phyloP scores from a whole-genome alignment of 2,888 invertebrate genomes.

The Melipona bicolor region DNA sequence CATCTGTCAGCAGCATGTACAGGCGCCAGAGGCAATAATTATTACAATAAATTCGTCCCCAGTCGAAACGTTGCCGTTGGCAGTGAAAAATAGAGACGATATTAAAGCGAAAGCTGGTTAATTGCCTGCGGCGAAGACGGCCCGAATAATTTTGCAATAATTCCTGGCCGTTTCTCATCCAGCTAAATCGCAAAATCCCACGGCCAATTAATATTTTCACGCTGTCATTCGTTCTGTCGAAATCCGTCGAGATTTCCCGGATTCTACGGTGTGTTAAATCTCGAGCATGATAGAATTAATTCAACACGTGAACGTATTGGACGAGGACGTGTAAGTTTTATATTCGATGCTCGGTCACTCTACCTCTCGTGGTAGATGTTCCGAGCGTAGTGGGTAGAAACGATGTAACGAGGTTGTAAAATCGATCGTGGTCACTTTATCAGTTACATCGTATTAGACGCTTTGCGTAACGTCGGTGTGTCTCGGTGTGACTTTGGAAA shows the following conservation, averaged over 20 bases:
- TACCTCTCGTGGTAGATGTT: no score
- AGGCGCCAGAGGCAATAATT: not conserved
- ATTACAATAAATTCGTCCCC: constrained; percentile 10
- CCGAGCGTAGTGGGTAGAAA: no score
- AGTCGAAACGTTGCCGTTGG: not conserved
- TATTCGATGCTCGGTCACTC: not conserved
- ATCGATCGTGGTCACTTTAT: no score
- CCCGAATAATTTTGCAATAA: constrained; percentile 54
- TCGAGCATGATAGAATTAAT: not conserved
- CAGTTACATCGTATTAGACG: no score
- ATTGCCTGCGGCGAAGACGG: constrained; percentile 32
- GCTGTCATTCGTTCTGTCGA: not conserved
- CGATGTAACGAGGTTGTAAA: no score
- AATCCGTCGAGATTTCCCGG: not conserved
- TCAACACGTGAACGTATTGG: not conserved
- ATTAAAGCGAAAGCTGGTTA: constrained; percentile 14
- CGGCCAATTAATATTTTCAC: constrained; percentile 39
- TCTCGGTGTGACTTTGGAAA: no score
- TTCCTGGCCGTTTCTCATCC: constrained; percentile 30
- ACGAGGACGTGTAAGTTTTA: not conserved
- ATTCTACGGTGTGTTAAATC: not conserved
- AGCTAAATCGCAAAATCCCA: constrained; percentile 42
- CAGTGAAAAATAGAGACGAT: constrained; percentile 4
- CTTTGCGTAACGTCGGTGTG: no score
- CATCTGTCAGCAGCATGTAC: not conserved